A percentile compares a stretch with the other conserved stretches of the same genome.
Evolutionary conservation across 2,113 vertebrate species (phyloP).

Genomic region (Labeo catla): DNA sequence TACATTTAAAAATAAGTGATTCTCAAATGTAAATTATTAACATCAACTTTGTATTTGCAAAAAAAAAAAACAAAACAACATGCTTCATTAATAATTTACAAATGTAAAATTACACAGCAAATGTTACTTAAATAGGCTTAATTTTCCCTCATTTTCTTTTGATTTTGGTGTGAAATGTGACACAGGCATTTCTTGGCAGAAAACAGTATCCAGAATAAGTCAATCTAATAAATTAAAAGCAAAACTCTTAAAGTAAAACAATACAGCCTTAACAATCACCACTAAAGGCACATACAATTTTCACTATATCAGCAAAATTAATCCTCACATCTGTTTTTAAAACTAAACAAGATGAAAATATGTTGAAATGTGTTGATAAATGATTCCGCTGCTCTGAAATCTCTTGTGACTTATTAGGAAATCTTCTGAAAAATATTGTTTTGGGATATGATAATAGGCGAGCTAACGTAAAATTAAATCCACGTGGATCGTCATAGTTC

Average conservation of each 20-base stretch:
- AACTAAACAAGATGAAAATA: not conserved
- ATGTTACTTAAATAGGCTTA: no score
- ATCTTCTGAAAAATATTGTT: not conserved
- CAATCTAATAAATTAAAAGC: not conserved
- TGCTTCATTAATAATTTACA: no score
- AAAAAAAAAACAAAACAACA: no score
- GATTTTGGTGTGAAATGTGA: not conserved
- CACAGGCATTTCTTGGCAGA: not conserved
- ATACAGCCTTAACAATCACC: not conserved
- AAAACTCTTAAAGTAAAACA: not conserved
- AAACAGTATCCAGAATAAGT: not conserved
- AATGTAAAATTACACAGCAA: no score
- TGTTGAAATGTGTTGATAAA: slow-evolving; percentile 4
- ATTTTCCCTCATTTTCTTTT: not conserved
- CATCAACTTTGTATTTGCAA: no score
- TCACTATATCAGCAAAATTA: not conserved
- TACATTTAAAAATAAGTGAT: no score
- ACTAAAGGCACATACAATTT: not conserved
- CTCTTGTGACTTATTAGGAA: not conserved
- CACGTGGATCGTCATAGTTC: not conserved
- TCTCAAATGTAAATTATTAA: no score
- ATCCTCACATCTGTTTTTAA: slow-evolving; percentile 7
- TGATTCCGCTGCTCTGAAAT: not conserved
- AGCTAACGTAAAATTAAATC: not conserved
- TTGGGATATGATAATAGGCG: not conserved